These are phyloP conservation scores for Gallinago paraguaiae DNA, from an alignment of 2,113 vertebrate genomes.

Conservation along the genomic window DNA sequence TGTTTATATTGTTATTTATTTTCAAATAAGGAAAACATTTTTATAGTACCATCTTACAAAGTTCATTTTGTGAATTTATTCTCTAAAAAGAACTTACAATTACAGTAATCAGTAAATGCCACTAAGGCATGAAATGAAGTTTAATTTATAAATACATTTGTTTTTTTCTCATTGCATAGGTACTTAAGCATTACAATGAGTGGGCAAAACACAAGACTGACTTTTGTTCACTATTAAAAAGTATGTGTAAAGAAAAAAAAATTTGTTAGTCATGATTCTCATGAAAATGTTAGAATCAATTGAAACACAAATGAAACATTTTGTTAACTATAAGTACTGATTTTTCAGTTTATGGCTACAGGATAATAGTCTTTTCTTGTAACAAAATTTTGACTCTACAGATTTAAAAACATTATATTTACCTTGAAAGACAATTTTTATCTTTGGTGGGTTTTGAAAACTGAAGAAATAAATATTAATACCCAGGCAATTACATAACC, in stretches of 20 bases:
- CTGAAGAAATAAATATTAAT: neutral
- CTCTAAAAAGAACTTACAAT: neutral
- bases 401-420: neutral
- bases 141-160: neutral
- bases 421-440: neutral
- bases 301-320: neutral
- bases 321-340: neutral
- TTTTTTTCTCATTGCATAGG: neutral
- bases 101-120: neutral
- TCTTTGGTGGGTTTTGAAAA: neutral
- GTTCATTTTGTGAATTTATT: neutral
- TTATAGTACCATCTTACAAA: neutral
- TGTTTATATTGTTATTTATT: neutral
- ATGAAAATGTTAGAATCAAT: neutral
- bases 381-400: neutral
- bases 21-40: neutral
- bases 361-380: neutral
- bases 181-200: neutral
- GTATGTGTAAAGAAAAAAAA: neutral
- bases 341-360: neutral
- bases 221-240: neutral
- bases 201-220: neutral
- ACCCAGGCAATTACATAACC: neutral
- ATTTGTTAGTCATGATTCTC: neutral
- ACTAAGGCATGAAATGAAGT: neutral